Evolutionary conservation across 1,140 invertebrate genomes (phyloP), one percentile per base, ranked within the genome.

Genomic region (Tribolium madens): DNA sequence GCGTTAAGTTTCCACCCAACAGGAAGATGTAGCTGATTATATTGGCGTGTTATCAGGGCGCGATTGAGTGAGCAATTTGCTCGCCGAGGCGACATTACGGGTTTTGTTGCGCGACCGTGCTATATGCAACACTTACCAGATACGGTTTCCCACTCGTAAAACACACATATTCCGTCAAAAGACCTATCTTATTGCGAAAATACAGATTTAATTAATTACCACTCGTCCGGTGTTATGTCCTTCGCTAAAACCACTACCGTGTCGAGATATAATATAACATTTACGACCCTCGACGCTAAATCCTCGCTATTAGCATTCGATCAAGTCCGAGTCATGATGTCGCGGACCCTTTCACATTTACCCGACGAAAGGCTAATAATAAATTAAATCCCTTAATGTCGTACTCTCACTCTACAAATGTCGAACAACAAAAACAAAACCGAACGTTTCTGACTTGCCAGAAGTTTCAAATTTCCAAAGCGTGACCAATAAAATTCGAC

Each of bases 11-110:
- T 33, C 57, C 21, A n/a, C 57, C 48, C 6, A n/a, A 64, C 57
- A 64, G 57, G 57, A 64, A 33, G 57, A 64, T 14, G 57, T 64
- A 33, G 72, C 72, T 74, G 72, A 74, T 74, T 74, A 74, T 74
- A 74, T 74, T 74, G 72, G 72, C 26, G 48, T 53, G 72, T 74
- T 74, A 74, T 74, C 72, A 57, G 50, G 47, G 50, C 26, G 52
- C 72, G 72, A 74, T 74, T 74, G 72, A 74, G 50, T 74, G 72
- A 74, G 72, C 72, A 74, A 74, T 74, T 74, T 74, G 72, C 72
- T 42, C 33, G n/a, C 18, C 26, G 26, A 14, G 36, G 26, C 57
- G 57, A 64, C 57, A 64, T 64, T 64, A 64, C 57, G 21, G 57
- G 53, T 26, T 60, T 60, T 60, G 53, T 57, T 60, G 53, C 53